phyloP scores from a whole-genome alignment of 2,888 invertebrate genomes.

The Prosapia bicincta region DNA sequence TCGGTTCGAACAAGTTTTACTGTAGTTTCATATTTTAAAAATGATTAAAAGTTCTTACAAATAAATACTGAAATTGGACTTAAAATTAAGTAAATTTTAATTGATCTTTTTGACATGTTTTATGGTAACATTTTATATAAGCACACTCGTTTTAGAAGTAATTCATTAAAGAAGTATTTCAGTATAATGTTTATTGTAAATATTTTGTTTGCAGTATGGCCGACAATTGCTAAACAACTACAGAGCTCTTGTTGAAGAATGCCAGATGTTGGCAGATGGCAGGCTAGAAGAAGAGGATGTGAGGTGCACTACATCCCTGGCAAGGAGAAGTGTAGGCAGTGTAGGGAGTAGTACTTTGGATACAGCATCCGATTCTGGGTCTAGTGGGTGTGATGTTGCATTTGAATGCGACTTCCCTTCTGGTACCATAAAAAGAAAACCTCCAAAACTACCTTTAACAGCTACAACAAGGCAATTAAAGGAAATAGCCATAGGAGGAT shows the following conservation, averaged over 20 bases:
- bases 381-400: slow-evolving; percentile 43
- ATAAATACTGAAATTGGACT: too few species aligned
- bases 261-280: slow-evolving; percentile 13
- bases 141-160: too few species aligned
- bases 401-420: slow-evolving; percentile 49
- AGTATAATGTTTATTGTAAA: too few species aligned
- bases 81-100: too few species aligned
- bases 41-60: too few species aligned
- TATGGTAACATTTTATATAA: too few species aligned
- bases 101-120: too few species aligned
- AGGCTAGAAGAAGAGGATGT: neutral
- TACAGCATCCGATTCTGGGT: slow-evolving; percentile 31
- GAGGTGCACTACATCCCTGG: neutral
- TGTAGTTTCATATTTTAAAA: too few species aligned
- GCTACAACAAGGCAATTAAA: slow-evolving; percentile 87
- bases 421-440: slow-evolving; percentile 88
- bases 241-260: slow-evolving; percentile 75
- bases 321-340: slow-evolving; percentile 11
- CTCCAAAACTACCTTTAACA: slow-evolving; percentile 85
- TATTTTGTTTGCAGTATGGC: slow-evolving; percentile 58
- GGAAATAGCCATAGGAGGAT: slow-evolving; percentile 53
- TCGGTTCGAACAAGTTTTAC: too few species aligned
- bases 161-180: too few species aligned
- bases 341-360: slow-evolving; percentile 17
- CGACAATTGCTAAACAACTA: slow-evolving; percentile 84